A percentile compares a stretch with the other conserved stretches of the same genome.
These are phyloP conservation scores for Drosophila stalkeri DNA, from an alignment of 2,888 invertebrate species.

Conservation along the genomic window DNA sequence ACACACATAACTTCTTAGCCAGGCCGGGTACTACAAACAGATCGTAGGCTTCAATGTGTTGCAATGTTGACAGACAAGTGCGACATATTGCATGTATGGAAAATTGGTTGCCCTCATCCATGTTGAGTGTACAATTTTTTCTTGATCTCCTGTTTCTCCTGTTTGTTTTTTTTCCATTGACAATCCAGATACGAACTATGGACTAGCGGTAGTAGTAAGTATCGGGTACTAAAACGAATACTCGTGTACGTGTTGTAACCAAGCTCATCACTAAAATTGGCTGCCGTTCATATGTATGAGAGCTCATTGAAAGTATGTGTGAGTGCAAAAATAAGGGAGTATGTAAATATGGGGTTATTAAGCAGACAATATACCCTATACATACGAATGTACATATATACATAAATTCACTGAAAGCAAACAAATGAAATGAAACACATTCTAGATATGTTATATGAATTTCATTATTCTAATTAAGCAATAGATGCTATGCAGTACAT, in stretches of 20 bases:
- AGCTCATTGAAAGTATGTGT: background rate
- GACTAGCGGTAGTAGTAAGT: conserved; percentile 4
- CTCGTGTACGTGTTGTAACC: background rate
- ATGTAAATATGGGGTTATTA: conserved; percentile 8
- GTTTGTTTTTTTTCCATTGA: background rate
- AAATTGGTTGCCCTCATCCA: conserved; percentile 45
- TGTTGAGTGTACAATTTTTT: conserved; percentile 20
- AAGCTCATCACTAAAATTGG: conserved; percentile 37
- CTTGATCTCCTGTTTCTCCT: background rate
- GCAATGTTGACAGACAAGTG: conserved; percentile 74
- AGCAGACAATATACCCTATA: conserved; percentile 2
- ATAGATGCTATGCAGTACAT: conserved; percentile 55
- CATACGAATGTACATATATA: background rate
- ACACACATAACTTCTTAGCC: conserved; percentile 78
- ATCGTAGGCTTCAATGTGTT: conserved; percentile 62
- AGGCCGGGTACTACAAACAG: conserved; percentile 77
- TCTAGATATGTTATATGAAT: conserved; percentile 51
- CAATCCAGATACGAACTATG: background rate
- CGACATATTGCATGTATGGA: conserved; percentile 78
- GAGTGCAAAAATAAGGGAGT: conserved; percentile 1
- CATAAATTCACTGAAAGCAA: background rate
- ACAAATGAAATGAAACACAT: conserved; percentile 10
- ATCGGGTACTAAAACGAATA: conserved; percentile 20
- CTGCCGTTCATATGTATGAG: conserved; percentile 1
- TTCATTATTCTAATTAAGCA: conserved; percentile 63